Percentiles rank a stretch among this genome's conserved stretches.
These are phyloP conservation scores for Sepioteuthis lessoniana DNA, from an alignment of 2,888 invertebrate genomes.

Conservation along the genomic window DNA sequence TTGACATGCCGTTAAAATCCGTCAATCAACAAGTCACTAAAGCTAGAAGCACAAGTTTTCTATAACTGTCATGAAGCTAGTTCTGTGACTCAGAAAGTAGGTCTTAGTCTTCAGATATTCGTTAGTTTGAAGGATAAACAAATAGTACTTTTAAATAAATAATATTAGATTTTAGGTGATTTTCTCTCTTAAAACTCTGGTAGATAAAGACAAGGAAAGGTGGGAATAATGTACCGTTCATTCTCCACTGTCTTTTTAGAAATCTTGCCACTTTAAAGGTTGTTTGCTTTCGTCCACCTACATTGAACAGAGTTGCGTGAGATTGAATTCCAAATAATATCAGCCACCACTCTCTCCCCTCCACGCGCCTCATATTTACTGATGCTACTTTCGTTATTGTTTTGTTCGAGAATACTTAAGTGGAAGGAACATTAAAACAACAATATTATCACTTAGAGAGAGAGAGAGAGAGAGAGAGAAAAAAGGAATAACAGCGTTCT, in stretches of 20 bases:
- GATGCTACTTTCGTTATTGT: background rate
- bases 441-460: too few species aligned
- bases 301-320: background rate
- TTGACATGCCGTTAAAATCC: too few species aligned
- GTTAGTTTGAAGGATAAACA: background rate
- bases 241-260: background rate
- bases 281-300: background rate
- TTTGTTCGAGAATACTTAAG: background rate
- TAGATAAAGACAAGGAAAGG: background rate
- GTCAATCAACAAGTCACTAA: too few species aligned
- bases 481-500: too few species aligned
- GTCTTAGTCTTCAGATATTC: background rate
- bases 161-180: too few species aligned
- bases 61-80: too few species aligned
- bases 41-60: too few species aligned
- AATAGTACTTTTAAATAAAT: too few species aligned
- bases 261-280: background rate
- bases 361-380: background rate
- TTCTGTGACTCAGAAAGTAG: too few species aligned
- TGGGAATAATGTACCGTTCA: background rate
- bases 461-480: too few species aligned
- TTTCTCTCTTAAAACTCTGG: background rate
- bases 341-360: too few species aligned
- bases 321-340: background rate
- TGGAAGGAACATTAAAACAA: background rate